Evolutionary conservation across 2,113 vertebrate genomes (phyloP), one percentile per base, ranked within the genome.

Genomic region (Psittacara wagleri): DNA sequence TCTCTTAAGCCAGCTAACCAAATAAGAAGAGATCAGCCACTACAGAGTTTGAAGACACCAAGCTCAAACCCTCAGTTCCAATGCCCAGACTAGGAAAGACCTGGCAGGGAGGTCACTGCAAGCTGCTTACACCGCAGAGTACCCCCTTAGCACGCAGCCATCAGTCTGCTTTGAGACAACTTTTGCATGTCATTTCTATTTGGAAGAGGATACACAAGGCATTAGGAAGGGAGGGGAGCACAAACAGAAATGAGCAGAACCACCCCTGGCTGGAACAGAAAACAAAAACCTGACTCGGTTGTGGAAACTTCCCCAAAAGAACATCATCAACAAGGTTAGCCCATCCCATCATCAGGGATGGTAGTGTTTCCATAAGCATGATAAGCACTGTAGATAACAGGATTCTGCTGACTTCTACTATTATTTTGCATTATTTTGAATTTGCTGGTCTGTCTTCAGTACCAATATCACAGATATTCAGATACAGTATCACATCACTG

Each of bases 201-300:
- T 25, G 51, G 35, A n/a, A 52, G 7, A 46, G 10, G 37, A 74
- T 24, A 87, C 66, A 83, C 22, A 68, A 55, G 52, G 62, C 43
- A 79, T 6, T 52, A 37, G 48, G 35, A 11, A 82, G n/a, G 37
- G 17, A 85, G 35, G 28, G 46, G 29, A 92, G 82, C 52, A 25
- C 52, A 13, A 83, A 29, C 0, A 1, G 76, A 78, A 85, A 77
- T 0, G 1, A 59, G 43, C 23, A 86, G 69, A 94, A 11, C 63
- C 75, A 77, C 25, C 28, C 55, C 37, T 31, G 68, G 66, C 23
- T 62, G 86, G 64, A 95, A 95, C 20, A 83, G 80, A 88, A 94
- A 91, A 94, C 74, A 94, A 82, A 55, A 51, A 17, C 29, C 41
- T 55, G 24, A 83, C 11, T 59, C 51, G 19, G 10, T 7, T 67